These are phyloP conservation scores for Caenorhabditis becei DNA, from an alignment of 2,888 invertebrate species.

Conservation along the genomic window DNA sequence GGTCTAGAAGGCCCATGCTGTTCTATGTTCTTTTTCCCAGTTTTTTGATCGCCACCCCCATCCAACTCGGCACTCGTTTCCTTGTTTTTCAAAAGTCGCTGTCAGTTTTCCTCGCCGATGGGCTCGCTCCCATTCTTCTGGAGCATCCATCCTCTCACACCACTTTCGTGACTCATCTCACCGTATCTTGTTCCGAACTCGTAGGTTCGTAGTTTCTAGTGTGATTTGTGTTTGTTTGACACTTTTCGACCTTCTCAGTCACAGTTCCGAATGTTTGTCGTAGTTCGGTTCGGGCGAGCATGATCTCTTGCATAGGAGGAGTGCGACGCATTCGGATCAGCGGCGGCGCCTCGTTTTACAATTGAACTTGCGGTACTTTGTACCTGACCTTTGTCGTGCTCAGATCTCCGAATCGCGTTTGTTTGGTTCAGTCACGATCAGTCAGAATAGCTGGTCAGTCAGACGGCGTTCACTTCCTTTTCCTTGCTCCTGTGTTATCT, in stretches of 20 bases:
- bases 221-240: constrained; percentile 25
- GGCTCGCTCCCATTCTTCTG: neutral
- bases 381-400: constrained; percentile 12
- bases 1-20: constrained; percentile 7
- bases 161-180: neutral
- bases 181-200: neutral
- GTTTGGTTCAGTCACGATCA: constrained; percentile 2
- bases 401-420: neutral
- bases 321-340: neutral
- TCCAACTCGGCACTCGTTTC: constrained; percentile 21
- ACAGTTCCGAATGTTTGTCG: constrained; percentile 1
- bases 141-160: neutral
- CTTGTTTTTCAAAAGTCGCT: constrained; percentile 43
- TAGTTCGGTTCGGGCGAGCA: constrained; percentile 5
- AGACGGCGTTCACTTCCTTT: constrained; percentile 21
- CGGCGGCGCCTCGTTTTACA: neutral
- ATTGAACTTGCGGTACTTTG: constrained; percentile 51
- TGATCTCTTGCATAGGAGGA: neutral
- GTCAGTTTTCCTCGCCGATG: constrained; percentile 10
- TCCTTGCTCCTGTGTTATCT: constrained; percentile 7
- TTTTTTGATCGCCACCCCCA: constrained; percentile 42
- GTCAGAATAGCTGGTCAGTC: neutral
- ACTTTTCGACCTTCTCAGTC: constrained; percentile 10
- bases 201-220: constrained; percentile 1
- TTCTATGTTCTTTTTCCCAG: constrained; percentile 22